These are phyloP conservation scores for Austrofundulus limnaeus DNA, from an alignment of 2,113 vertebrate species.

Conservation along the genomic window DNA sequence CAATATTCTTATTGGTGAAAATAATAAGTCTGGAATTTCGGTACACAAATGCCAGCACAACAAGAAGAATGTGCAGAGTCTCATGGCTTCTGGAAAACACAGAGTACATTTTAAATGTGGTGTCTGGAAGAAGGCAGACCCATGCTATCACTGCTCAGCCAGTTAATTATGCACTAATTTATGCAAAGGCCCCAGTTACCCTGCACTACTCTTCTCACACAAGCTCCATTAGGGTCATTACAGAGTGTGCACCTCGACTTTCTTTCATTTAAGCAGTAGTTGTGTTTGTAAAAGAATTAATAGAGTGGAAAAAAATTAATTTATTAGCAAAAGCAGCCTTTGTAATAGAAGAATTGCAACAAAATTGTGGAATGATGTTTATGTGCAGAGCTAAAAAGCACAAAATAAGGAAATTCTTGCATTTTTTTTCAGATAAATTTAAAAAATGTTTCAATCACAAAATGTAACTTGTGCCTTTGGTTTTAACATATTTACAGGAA, in stretches of 20 bases:
- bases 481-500: slow-evolving; percentile 10
- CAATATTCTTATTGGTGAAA: not conserved
- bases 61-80: not conserved
- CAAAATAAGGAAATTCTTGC: too few species aligned
- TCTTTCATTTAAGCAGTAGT: not conserved
- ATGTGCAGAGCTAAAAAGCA: too few species aligned
- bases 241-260: not conserved
- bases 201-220: slow-evolving; percentile 14
- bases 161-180: slow-evolving; percentile 70
- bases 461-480: too few species aligned
- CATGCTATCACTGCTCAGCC: slow-evolving; percentile 44
- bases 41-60: not conserved
- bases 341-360: too few species aligned
- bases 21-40: not conserved
- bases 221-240: slow-evolving; percentile 17
- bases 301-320: too few species aligned
- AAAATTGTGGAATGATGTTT: too few species aligned
- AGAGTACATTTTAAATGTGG: slow-evolving; percentile 19
- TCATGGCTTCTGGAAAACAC: not conserved
- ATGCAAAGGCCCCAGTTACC: slow-evolving; percentile 57
- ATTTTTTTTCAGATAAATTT: too few species aligned
- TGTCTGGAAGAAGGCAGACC: slow-evolving; percentile 29
- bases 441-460: too few species aligned
- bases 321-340: too few species aligned
- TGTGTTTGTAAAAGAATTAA: not conserved